These are phyloP conservation scores for Drosophila orena DNA, from an alignment of 1,140 invertebrate genomes.

Conservation along the genomic window DNA sequence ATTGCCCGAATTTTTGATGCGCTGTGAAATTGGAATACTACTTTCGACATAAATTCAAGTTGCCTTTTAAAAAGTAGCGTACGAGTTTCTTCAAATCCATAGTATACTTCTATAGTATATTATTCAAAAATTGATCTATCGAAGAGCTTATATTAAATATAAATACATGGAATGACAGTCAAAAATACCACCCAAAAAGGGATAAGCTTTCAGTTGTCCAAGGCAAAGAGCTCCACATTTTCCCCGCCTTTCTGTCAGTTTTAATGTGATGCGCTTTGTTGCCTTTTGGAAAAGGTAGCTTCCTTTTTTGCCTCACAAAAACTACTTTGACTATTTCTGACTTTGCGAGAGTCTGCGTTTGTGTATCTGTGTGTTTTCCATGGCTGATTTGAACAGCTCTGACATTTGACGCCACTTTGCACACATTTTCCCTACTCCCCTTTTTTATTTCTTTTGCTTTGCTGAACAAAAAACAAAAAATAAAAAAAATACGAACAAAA, in stretches of 20 bases:
- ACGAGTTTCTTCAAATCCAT: not conserved
- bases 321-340: constrained; percentile 33
- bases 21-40: not conserved
- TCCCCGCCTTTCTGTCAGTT: constrained; percentile 48
- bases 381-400: constrained; percentile 73
- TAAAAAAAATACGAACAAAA: constrained; percentile 41
- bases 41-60: not conserved
- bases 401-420: constrained; percentile 81
- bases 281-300: constrained; percentile 64
- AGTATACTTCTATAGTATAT: too few relatives aligned
- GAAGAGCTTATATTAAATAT: constrained; percentile 19
- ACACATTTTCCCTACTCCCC: constrained; percentile 22
- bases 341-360: not conserved
- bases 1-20: not conserved
- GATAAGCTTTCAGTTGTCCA: constrained; percentile 39
- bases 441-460: constrained; percentile 47
- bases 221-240: constrained; percentile 14
- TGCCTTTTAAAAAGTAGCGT: not conserved
- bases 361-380: constrained; percentile 41
- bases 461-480: constrained; percentile 29
- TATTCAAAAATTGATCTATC: constrained; percentile 7
- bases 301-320: constrained; percentile 39
- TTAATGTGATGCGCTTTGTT: constrained; percentile 79
- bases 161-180: constrained; percentile 9
- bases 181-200: constrained; percentile 2